These are phyloP conservation scores for Camponotus vicinus DNA, from an alignment of 1,140 invertebrate species.

Conservation along the genomic window DNA sequence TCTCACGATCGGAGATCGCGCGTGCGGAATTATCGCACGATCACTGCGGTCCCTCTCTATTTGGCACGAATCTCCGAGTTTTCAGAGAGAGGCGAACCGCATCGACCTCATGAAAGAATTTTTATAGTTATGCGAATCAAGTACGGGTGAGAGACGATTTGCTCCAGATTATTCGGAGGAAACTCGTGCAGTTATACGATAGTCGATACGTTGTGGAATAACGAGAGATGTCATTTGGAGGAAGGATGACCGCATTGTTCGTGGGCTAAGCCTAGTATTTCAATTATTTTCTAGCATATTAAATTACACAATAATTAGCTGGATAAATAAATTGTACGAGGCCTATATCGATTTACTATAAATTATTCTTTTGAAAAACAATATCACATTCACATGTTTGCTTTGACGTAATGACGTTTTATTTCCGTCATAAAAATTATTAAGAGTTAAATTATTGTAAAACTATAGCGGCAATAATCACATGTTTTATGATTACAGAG, in stretches of 20 bases:
- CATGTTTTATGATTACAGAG: not conserved
- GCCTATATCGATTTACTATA: not conserved
- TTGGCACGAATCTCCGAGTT: constrained; percentile 31
- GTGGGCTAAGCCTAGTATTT: not conserved
- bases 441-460: not conserved
- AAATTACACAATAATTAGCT: not conserved
- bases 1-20: constrained; percentile 30
- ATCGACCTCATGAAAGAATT: constrained; percentile 36
- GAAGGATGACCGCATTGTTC: not conserved
- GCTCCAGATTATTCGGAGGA: constrained; percentile 25
- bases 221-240: constrained; percentile 33
- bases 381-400: not conserved
- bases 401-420: not conserved
- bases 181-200: constrained; percentile 31
- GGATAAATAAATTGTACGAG: not conserved
- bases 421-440: not conserved
- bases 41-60: not conserved
- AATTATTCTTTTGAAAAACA: constrained; percentile 1
- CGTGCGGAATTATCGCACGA: not conserved
- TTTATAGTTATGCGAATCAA: constrained; percentile 42
- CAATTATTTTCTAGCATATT: constrained; percentile 3
- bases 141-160: not conserved
- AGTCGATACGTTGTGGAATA: constrained; percentile 22
- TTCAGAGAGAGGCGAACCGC: constrained; percentile 36
- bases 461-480: not conserved